phyloP scores from a whole-genome alignment of 2,888 invertebrate species.

The Agapetus fuscipes region DNA sequence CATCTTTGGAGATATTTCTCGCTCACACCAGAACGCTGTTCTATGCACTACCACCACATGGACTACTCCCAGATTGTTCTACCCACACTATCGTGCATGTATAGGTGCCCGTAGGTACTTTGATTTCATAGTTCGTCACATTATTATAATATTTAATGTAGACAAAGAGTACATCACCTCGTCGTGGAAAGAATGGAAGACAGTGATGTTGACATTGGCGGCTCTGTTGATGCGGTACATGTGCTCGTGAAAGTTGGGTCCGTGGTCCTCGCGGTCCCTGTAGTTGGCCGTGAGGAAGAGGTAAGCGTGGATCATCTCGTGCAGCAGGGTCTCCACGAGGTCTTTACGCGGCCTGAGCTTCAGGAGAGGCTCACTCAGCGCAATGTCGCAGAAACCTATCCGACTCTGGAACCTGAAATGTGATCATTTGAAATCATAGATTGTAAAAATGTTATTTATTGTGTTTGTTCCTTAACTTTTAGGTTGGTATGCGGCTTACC shows the following conservation, averaged over 20 bases:
- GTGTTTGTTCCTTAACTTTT: too few species aligned
- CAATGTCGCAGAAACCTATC: slow-evolving; percentile 68
- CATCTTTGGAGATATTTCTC: too few species aligned
- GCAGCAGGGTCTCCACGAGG: slow-evolving; percentile 92
- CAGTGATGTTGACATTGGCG: slow-evolving; percentile 80
- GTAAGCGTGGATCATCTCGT: slow-evolving; percentile 99
- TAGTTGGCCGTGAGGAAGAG: slow-evolving; percentile 81
- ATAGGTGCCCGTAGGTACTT: too few species aligned
- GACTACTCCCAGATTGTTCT: too few species aligned
- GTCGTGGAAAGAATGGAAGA: slow-evolving; percentile 92
- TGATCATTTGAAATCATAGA: slow-evolving; percentile 1
- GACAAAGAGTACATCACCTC: too few species aligned
- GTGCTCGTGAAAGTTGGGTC: slow-evolving; percentile 85
- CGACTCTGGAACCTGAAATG: slow-evolving; percentile 56
- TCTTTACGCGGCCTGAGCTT: slow-evolving; percentile 90
- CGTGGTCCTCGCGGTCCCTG: slow-evolving; percentile 88
- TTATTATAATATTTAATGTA: too few species aligned
- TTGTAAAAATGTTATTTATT: slow-evolving; percentile 2
- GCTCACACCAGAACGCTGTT: too few species aligned
- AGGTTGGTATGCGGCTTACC: too few species aligned
- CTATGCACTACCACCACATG: too few species aligned
- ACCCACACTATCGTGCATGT: too few species aligned
- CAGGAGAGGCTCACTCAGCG: slow-evolving; percentile 83
- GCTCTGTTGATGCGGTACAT: slow-evolving; percentile 86
- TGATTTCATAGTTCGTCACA: too few species aligned